Evolutionary conservation across 1,140 invertebrate genomes (phyloP), one percentile per base, ranked within the genome.

Genomic region (Varroa destructor): DNA sequence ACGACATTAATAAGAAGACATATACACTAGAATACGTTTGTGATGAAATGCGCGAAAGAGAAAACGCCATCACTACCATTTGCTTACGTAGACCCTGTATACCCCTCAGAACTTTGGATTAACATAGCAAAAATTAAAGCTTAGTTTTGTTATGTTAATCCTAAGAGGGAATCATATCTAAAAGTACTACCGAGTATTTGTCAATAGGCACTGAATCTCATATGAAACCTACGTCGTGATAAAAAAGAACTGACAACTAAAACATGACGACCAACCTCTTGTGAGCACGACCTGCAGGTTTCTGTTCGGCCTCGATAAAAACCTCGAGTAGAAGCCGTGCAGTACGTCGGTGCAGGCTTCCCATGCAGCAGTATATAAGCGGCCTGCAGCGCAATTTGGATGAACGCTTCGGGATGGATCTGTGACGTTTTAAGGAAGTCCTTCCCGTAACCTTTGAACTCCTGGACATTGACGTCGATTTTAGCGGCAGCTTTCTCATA

Each of bases 311-410:
- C 83, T 74, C 82, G 78, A 72, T 79, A 81, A 76, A 82, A 84
- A 71, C 77, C 74, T 61, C 83, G 74, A 1, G 82, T 81, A 37
- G 82, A 80, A 2, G 82, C 83, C 25, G 83, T 84, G 71, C 84
- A 82, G 77, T 84, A 84, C 43, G 81, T 81, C 37, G 82, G 77
- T 5, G 80, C 79, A 25, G 78, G 77, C 72, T 78, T 81, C 6
- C 78, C 72, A 75, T 84, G 80, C 70, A 82, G 74, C 71, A 81
- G 79, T 73, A 82, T 84, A 76, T 85, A 87, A 6, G 85, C 81
- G 73, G 85, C 79, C 74, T 88, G 86, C 70, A 88, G 76, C 1
- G 84, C 81, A 74, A 87, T 80, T 78, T 87, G 87, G 25, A 86
- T 79, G 77, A 83, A 85, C 2, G 84, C 81, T 77, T 86, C 85